These are phyloP conservation scores for Amblyjoppa proteus DNA, from an alignment of 2,888 invertebrate species.

Conservation along the genomic window DNA sequence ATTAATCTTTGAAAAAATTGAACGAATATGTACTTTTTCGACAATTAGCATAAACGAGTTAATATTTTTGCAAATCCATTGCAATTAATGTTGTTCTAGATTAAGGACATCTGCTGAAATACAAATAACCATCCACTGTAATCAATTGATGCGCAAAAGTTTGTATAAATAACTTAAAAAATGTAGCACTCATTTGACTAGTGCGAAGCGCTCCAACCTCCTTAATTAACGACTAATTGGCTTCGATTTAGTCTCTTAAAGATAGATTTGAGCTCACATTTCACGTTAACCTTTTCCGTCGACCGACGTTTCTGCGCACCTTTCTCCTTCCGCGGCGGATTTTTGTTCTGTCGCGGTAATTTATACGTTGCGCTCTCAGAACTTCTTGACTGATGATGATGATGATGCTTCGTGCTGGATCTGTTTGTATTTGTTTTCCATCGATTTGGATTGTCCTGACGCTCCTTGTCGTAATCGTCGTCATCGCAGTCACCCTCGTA, in stretches of 20 bases:
- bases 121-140: too few species aligned
- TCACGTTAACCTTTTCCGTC: constrained; percentile 76
- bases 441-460: constrained; percentile 80
- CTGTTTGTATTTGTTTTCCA: constrained; percentile 82
- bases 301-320: constrained; percentile 79
- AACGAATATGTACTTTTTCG: too few species aligned
- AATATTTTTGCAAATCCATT: too few species aligned
- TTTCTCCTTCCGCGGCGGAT: constrained; percentile 81
- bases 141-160: too few species aligned
- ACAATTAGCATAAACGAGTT: too few species aligned
- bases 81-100: too few species aligned
- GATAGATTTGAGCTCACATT: constrained; percentile 53
- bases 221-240: too few species aligned
- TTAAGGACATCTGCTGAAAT: too few species aligned
- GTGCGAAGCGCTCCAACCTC: too few species aligned
- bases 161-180: too few species aligned
- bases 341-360: constrained; percentile 77
- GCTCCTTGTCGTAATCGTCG: constrained; percentile 80
- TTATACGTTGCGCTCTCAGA: constrained; percentile 77
- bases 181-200: too few species aligned
- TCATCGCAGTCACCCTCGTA: constrained; percentile 86
- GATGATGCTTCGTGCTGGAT: constrained; percentile 77
- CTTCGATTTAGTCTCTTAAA: not conserved
- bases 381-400: constrained; percentile 74
- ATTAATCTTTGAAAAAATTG: too few species aligned